Base-by-base conservation (phyloP, 2,113 vertebrate genomes). In the Cryptotis parvus region DNA sequence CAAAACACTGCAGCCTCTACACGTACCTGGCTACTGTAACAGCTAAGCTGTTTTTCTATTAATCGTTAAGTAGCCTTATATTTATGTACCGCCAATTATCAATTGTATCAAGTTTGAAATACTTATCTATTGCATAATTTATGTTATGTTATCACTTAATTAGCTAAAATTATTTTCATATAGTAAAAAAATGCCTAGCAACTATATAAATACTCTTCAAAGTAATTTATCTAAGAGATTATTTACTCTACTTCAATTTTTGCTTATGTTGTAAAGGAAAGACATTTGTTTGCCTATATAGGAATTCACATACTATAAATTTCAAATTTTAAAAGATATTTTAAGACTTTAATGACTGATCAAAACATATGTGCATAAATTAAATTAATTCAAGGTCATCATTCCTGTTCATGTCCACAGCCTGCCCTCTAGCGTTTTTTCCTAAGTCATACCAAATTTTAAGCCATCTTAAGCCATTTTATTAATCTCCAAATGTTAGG, bases 371-470 rank as follows among this genome's bases (percentile, higher is more conserved):
- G 75, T 78, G 29, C 77, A 45, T 70, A 61, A 61, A 72, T 70
- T 45, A 33, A 76, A 45, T 15, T 37, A 90, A 20, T 27, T 3
- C 29, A 31, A 61, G 39, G 65, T 55, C 74, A 33, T 33, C 52
- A 31, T 18, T 77, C 6, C 49, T 27, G 69, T 45, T 2, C 7
- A 24, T 91, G 83, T 95, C 77, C 45, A 86, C 70, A 92, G 94
- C 3, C 7, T 95, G 97, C 98, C 97, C 97, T 58, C 98, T 98
- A 92, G 97, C 92, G 98, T 97, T 93, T 79, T 58, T 49, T 72
- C 94, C 94, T 93, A 85, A 39, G 20, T 27, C 26, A 31, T 76
- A 20, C 82, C 27, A 78, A 87, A 52, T 58, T 5, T 45, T 73
- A 96, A 96, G 94, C 86, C 89, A 84, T 92, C 58, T 55, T 73